Evolutionary conservation across 2,888 invertebrate species (phyloP), one percentile per base, ranked within the genome.

Genomic region (Aphidius colemani): DNA sequence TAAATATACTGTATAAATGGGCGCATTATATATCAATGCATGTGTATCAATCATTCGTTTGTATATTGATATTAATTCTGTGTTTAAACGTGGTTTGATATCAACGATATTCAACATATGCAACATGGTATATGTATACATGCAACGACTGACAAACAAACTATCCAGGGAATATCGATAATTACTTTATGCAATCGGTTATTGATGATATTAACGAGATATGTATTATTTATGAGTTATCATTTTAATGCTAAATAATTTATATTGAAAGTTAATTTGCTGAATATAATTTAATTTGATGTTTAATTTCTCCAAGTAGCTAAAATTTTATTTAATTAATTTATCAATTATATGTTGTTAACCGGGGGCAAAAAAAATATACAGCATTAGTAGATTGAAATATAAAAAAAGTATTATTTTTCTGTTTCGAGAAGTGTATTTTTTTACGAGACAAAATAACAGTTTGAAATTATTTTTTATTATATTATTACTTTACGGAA

Each of bases 221-320:
- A 59, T 65, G 51, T 51, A 64, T 64, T 57, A 64, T 64, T 64
- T 51, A 64, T 64, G 55, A 59, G 53, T 30, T 5, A 30, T 30
- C 30, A 30, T 30, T 30, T 30, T 30, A 30, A 3, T 30, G 4
- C 30, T 30, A 30, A 5, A 30, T 13, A 48, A 53, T 48, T 39
- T n/a, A 18, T 63, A 63, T 63, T 48, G 55, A 63, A 59, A 59
- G 59, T 63, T 51, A 63, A 63, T 63, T 63, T 43, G 45, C 13
- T 39, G 46, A 53, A 59, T 63, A 43, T 44, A 30, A 30, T 30
- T 30, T 30, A 30, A 30, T 30, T 30, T 30, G 30, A 30, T 30
- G 30, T 30, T 30, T 30, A 3, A 30, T 30, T 30, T 30, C 30
- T 30, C 5, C 30, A 58, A 46, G 59, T 46, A 39, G 39, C 46